Base-by-base conservation (phyloP, 1,140 invertebrate genomes). In the Calephelis virginiensis region DNA sequence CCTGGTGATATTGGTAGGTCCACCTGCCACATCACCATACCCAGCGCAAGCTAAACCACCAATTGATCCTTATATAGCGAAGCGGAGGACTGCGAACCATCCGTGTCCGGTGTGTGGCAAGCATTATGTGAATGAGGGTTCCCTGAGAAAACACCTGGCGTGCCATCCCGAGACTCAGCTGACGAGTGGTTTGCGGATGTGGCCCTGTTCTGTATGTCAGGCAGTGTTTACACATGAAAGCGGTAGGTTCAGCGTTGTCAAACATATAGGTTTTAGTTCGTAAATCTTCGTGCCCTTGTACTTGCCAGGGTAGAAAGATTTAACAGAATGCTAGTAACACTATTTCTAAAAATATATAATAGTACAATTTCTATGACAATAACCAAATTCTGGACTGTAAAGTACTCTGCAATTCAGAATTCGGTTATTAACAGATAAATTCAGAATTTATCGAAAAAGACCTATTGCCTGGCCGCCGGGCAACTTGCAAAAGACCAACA, bases 41-140 rank as follows among this genome's bases (percentile, higher is more conserved):
- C 89, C 87, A 65, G 82, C 86, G 78, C 90, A 89, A 89, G 83
- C 87, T 89, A 91, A 91, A 89, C 86, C 56, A 59, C 56, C 89
- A 76, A 92, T 92, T 87, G 94, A 94, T 92, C 93, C 92, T 93
- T 97, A 96, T 93, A 93, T 96, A 95, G 97, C 96, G 81, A 98
- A 98, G 92, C 94, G 97, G 91, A 93, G 97, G 89, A 97, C 96
- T 56, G 96, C 97, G 68, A 98, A 97, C 88, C 97, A 98, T 91
- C 97, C 97, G 49, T 98, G 97, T 89, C 97, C 97, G 13, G 96
- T 98, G 9, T 98, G 97, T 89, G 97, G 97, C 67, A 98, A 98
- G 90, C 96, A 97, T 89, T 98, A 98, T 91, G 97, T 98, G 73
- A 98, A 98, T 91, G 97, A 98, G 91, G 97, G 97, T 71, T 97